Evolutionary conservation across 1,140 invertebrate genomes (phyloP), one percentile per base, ranked within the genome.

Genomic region (Procambarus virginalis): DNA sequence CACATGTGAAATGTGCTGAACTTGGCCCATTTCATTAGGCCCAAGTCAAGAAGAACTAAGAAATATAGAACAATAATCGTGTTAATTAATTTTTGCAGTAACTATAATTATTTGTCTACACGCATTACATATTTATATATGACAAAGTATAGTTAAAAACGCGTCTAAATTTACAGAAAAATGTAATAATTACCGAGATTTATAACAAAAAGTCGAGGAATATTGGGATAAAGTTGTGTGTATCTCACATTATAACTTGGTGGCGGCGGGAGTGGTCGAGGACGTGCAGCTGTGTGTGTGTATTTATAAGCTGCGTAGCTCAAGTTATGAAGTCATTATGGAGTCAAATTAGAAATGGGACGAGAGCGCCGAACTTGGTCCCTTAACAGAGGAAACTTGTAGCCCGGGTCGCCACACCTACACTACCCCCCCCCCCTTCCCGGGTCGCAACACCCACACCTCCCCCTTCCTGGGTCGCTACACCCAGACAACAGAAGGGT

Each of bases 261-360:
- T 55, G 82, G 14, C 46, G 20, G 22, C 6, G 64, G 68, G 10
- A 45, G 68, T 17, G 20, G 9, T 12, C 49, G 70, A n/a, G 58
- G 77, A 55, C 46, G 34, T 46, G 34, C 55, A 86, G 79, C 85
- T 79, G 85, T 60, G 78, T 79, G 79, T 79, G 85, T 86, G 85
- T 80, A 86, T 86, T 86, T 86, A 79, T 86, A 86, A 80, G 85
- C 51, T 79, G 79, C 80, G 86, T 83, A 83, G 79, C 80, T 70
- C n/a, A 83, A 83, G 80, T 82, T 89, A 83, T 75, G 79, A 83
- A 89, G 80, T 75, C 86, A 89, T 89, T 89, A 89, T 89, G 86
- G 82, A 89, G 86, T 83, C 86, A 89, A 89, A 89, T 89, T 89
- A 89, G 86, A 89, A 79, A 82, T 83, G 68, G 77, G 86, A 34